Conservation (phyloP, 2,797 vertebrate species). For the Intellagama lesueurii region DNA sequence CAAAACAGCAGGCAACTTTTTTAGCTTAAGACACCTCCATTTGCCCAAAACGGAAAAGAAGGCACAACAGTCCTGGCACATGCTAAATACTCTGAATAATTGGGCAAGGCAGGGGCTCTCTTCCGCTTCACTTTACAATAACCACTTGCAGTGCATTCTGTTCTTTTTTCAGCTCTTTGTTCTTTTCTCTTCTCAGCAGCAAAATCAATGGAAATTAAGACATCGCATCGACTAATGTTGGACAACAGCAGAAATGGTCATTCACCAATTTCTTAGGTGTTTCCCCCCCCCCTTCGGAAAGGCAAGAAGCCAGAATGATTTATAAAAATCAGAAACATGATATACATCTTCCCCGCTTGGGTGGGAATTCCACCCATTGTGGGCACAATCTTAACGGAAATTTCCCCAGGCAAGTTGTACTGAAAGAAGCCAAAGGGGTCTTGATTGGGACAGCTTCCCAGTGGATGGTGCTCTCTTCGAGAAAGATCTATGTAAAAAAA, state of each 20-base stretch:
- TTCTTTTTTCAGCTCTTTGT: conserved; percentile 59
- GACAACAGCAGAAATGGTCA: conserved; percentile 64
- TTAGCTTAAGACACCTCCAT: conserved; percentile 80
- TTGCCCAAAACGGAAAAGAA: conserved; percentile 89
- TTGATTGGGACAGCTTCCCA: not conserved
- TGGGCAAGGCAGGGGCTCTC: conserved; percentile 48
- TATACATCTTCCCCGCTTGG: conserved; percentile 40
- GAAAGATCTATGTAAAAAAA: conserved; percentile 67
- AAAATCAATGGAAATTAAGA: conserved; percentile 78
- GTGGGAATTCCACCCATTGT: conserved; percentile 71
- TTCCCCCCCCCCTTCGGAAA: conserved; percentile 38
- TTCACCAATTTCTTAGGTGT: conserved; percentile 53
- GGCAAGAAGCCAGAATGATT: conserved; percentile 62
- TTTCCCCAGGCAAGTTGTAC: not conserved
- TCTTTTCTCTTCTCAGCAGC: conserved; percentile 75
- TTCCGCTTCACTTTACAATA: conserved; percentile 59
- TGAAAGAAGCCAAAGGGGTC: not conserved
- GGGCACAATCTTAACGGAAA: not conserved
- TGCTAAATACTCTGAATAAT: conserved; percentile 60
- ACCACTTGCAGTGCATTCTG: conserved; percentile 67
- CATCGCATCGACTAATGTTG: conserved; percentile 61
- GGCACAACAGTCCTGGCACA: conserved; percentile 91
- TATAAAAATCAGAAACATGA: conserved; percentile 39
- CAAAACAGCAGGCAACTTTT: conserved; percentile 87
- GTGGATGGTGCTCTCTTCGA: conserved; percentile 16